Base-by-base conservation (phyloP, 2,888 invertebrate genomes). In the Agrochola lota region DNA sequence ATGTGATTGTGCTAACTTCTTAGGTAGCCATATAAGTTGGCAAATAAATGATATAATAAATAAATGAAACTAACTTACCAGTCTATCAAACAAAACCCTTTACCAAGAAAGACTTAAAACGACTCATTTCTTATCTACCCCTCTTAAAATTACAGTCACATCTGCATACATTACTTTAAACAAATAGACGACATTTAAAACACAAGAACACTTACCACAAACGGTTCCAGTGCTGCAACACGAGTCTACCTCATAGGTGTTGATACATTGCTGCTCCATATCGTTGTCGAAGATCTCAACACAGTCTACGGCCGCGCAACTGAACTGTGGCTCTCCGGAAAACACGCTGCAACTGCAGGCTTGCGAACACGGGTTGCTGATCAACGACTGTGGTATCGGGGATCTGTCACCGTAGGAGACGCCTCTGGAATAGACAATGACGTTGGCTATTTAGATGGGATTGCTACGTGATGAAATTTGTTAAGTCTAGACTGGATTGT, bases 231-330 rank as follows among this genome's bases (percentile, higher is more conserved):
- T 94, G 72, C 93, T 94, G 85, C 96, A 96, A 83, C 96, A 96
- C 2, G 94, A 92, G 83, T 95, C 95, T 72, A 95, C 78, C 59
- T 95, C 94, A 66, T 90, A 95, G 0, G 94, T 95, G 57, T 86
- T 86, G 60, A 96, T 91, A 87, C 96, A 96, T 87, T 95, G 92
- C 88, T 93, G 88, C 78, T 91, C 85, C 63, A 91, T 83, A 73
- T 96, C 96, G 1, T 85, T 84, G 82, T 95, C 92, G 91, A 94
- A 95, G 40, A 86, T 90, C 82, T 95, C 94, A 26, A 95, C 94
- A 84, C 96, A 96, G 91, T 96, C 96, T 0, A 96, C 95, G 1
- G 94, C 94, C 0, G 96, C 96, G 89, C 96, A 96, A 77, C 93
- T 93, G 91, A 96, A 95, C 72, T 85, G 87, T 0, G 96, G 94